These are phyloP conservation scores for Podotricha telesiphe DNA, from an alignment of 2,888 invertebrate genomes.

Conservation along the genomic window DNA sequence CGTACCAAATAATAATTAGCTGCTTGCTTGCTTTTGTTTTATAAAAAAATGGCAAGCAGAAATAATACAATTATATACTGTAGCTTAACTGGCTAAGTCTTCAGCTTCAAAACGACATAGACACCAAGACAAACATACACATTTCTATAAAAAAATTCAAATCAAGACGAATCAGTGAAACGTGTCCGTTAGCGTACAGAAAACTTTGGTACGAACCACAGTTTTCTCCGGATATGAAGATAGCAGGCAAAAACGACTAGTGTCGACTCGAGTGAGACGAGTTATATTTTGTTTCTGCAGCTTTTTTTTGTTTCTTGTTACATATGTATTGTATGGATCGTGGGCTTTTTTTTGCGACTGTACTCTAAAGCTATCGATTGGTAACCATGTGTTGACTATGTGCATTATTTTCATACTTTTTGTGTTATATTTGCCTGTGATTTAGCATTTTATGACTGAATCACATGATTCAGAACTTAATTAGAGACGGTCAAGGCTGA, in stretches of 20 bases:
- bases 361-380: constrained; percentile 60
- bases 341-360: constrained; percentile 61
- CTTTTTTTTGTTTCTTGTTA: constrained; percentile 49
- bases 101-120: too few relatives aligned
- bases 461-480: too few relatives aligned
- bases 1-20: too few relatives aligned
- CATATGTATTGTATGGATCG: constrained; percentile 54
- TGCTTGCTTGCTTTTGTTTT: too few relatives aligned
- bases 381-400: constrained; percentile 43
- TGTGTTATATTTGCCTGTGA: neutral
- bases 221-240: constrained; percentile 75
- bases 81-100: too few relatives aligned
- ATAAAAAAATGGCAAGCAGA: too few relatives aligned
- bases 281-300: constrained; percentile 66
- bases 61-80: too few relatives aligned
- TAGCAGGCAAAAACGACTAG: constrained; percentile 75
- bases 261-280: constrained; percentile 49
- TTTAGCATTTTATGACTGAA: too few relatives aligned
- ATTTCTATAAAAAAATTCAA: neutral
- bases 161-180: neutral
- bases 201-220: constrained; percentile 21
- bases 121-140: neutral
- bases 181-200: constrained; percentile 19
- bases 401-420: constrained; percentile 23
- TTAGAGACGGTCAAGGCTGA: too few relatives aligned